Conservation (phyloP, 2,888 invertebrate genomes). For the Clitarchus hookeri region DNA sequence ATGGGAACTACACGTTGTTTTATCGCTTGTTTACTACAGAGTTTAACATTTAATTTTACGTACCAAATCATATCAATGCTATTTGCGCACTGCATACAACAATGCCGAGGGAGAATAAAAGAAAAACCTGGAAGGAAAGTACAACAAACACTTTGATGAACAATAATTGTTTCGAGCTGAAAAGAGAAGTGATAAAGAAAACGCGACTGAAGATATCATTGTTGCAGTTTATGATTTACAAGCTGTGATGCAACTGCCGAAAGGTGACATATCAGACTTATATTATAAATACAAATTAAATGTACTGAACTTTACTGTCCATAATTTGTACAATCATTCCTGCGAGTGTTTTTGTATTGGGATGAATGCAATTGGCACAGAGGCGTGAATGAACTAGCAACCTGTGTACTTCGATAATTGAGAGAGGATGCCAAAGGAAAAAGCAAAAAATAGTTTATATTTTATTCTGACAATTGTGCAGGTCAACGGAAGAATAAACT, state of each 20-base stretch:
- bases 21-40: neutral
- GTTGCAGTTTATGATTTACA: neutral
- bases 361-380: neutral
- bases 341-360: conserved; percentile 17
- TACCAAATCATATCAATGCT: neutral
- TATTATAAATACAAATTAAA: neutral
- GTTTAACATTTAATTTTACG: neutral
- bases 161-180: neutral
- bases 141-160: neutral
- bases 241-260: neutral
- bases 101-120: neutral
- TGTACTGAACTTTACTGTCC: neutral
- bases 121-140: neutral
- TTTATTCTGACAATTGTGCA: neutral
- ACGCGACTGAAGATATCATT: neutral
- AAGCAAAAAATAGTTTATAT: neutral
- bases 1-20: neutral
- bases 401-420: neutral
- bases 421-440: neutral
- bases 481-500: neutral
- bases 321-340: neutral
- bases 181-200: neutral
- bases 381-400: neutral
- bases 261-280: neutral
- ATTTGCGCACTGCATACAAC: neutral